These are phyloP conservation scores for Hyles vespertilio DNA, from an alignment of 1,140 invertebrate genomes.

Conservation along the genomic window DNA sequence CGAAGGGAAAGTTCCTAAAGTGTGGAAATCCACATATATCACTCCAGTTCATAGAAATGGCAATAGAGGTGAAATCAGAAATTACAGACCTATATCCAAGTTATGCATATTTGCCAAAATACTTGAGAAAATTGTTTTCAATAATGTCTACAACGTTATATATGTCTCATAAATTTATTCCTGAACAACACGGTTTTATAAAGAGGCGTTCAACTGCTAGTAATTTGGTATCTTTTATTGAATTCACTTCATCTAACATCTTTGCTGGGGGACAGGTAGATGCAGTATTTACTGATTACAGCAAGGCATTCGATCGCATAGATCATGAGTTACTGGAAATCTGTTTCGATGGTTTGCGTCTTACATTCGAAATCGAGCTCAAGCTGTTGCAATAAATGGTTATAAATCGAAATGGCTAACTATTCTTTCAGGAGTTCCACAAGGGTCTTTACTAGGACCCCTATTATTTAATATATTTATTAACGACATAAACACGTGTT, in stretches of 20 bases:
- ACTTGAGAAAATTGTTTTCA: conserved; percentile 21
- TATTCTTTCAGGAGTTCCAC: conserved; percentile 12
- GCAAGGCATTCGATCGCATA: conserved; percentile 30
- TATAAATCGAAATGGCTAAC: too few relatives aligned
- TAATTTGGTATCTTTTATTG: conserved; percentile 27
- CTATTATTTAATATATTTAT: conserved; percentile 21
- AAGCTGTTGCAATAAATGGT: too few relatives aligned
- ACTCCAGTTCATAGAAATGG: conserved; percentile 28
- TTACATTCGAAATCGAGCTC: conserved; percentile 11
- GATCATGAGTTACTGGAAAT: conserved; percentile 6
- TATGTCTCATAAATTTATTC: not conserved
- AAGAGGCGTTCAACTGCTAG: conserved; percentile 26
- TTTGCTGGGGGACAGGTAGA: conserved; percentile 31
- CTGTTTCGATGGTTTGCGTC: conserved; percentile 29
- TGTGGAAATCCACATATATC: conserved; percentile 32
- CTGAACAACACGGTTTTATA: conserved; percentile 36
- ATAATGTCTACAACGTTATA: too few relatives aligned
- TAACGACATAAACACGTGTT: too few relatives aligned
- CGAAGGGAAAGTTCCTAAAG: conserved; percentile 22
- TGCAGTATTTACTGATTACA: conserved; percentile 33
- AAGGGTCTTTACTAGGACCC: conserved; percentile 21
- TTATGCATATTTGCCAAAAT: conserved; percentile 28
- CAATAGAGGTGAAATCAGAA: conserved; percentile 4
- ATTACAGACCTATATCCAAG: too few relatives aligned
- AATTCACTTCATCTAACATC: conserved; percentile 16